Evolutionary conservation across 2,888 invertebrate species (phyloP).

Genomic region (Hedya salicella): DNA sequence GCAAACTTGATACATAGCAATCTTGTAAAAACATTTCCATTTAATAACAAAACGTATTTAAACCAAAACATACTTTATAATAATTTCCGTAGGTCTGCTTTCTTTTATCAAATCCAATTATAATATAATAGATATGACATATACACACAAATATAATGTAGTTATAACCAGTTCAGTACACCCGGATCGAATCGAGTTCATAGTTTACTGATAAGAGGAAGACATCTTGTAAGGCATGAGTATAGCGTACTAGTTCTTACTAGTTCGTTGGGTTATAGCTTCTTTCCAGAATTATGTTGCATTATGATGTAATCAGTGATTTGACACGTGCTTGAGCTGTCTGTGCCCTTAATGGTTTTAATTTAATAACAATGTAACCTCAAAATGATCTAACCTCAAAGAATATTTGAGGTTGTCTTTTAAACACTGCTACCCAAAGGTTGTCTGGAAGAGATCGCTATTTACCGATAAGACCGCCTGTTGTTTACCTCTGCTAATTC

Average conservation of each 20-base stretch:
- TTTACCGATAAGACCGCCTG: no score
- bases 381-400: no score
- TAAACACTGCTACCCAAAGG: no score
- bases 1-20: conserved; percentile 16
- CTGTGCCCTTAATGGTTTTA: no score
- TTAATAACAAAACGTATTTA: not conserved
- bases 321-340: not conserved
- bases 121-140: conserved; percentile 18
- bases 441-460: no score
- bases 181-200: conserved; percentile 29
- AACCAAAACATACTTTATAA: conserved; percentile 10
- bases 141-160: conserved; percentile 9
- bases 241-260: conserved; percentile 25
- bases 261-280: not conserved
- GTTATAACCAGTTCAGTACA: conserved; percentile 36
- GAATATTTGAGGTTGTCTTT: no score
- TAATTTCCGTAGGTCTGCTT: conserved; percentile 1
- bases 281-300: not conserved
- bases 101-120: conserved; percentile 15
- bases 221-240: conserved; percentile 27
- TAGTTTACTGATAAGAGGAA: conserved; percentile 29
- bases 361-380: no score
- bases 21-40: not conserved
- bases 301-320: not conserved
- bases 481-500: no score